Evolutionary conservation across 2,888 invertebrate genomes (phyloP).

Genomic region (Rhopalosiphum nymphaeae): DNA sequence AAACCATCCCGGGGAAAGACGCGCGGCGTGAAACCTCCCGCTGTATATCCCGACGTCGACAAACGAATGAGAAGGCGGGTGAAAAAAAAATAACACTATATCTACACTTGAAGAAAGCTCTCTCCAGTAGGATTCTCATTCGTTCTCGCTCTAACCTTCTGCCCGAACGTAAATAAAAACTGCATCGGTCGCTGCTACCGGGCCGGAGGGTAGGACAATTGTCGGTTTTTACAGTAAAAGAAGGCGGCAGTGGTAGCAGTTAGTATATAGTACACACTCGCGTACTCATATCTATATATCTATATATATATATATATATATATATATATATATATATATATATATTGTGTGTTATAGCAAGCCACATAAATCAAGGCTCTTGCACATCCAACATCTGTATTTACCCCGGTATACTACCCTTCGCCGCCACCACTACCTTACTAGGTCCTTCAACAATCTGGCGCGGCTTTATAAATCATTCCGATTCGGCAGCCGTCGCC

Average conservation of each 20-base stretch:
- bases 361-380: slow-evolving; percentile 59
- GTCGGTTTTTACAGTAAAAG: slow-evolving; percentile 62
- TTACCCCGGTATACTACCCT: slow-evolving; percentile 41
- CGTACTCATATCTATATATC: not conserved
- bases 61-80: not conserved
- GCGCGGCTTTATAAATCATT: slow-evolving; percentile 62
- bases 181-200: slow-evolving; percentile 22
- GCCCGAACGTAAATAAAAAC: slow-evolving; percentile 55
- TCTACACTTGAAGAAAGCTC: slow-evolving; percentile 49
- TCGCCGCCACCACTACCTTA: not conserved
- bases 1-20: slow-evolving; percentile 49
- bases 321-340: slow-evolving; percentile 5
- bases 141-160: not conserved
- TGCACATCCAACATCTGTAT: slow-evolving; percentile 64
- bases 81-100: slow-evolving; percentile 36
- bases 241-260: slow-evolving; percentile 16
- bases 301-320: slow-evolving; percentile 14
- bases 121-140: not conserved
- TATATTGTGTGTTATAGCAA: not conserved
- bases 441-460: slow-evolving; percentile 51
- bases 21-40: not conserved
- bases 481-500: slow-evolving; percentile 36
- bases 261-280: slow-evolving; percentile 12
- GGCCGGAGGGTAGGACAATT: slow-evolving; percentile 45
- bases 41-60: not conserved